Conservation (phyloP, 2,888 invertebrate species). For the Plutella xylostella region DNA sequence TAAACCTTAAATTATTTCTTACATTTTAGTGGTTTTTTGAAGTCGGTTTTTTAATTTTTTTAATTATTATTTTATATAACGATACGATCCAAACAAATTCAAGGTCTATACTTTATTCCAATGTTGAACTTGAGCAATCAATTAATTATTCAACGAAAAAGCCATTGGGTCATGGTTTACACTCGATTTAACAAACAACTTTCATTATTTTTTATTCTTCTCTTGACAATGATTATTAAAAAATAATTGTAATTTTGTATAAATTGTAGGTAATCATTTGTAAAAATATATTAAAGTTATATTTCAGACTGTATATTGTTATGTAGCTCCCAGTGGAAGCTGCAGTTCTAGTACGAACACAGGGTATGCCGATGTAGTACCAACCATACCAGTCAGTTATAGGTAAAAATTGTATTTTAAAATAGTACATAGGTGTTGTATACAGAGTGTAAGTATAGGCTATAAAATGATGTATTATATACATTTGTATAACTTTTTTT, state of each 20-base stretch:
- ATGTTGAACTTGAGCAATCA: too few relatives aligned
- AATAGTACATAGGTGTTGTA: slow-evolving; percentile 26
- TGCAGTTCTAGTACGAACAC: slow-evolving; percentile 14
- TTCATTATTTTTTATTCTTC: too few relatives aligned
- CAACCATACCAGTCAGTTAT: slow-evolving; percentile 49
- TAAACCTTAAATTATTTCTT: too few relatives aligned
- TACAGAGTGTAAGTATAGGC: slow-evolving; percentile 22
- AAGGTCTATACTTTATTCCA: too few relatives aligned
- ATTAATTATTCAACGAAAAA: too few relatives aligned
- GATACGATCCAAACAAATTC: too few relatives aligned
- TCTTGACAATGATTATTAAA: too few relatives aligned
- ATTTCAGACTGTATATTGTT: background rate
- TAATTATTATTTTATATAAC: too few relatives aligned
- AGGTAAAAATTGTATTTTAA: slow-evolving; percentile 31
- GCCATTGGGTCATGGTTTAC: background rate
- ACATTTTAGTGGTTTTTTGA: too few relatives aligned
- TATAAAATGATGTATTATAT: slow-evolving; percentile 25
- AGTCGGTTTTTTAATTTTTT: too few relatives aligned
- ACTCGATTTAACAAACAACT: background rate
- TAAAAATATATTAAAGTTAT: background rate
- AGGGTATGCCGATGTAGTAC: slow-evolving; percentile 31
- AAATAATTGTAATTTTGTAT: too few relatives aligned
- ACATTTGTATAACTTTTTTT: slow-evolving; percentile 15
- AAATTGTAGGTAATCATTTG: background rate
- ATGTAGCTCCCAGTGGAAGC: slow-evolving; percentile 42